Evolutionary conservation across 2,797 vertebrate genomes (phyloP).

Genomic region (Nannoperca australis): DNA sequence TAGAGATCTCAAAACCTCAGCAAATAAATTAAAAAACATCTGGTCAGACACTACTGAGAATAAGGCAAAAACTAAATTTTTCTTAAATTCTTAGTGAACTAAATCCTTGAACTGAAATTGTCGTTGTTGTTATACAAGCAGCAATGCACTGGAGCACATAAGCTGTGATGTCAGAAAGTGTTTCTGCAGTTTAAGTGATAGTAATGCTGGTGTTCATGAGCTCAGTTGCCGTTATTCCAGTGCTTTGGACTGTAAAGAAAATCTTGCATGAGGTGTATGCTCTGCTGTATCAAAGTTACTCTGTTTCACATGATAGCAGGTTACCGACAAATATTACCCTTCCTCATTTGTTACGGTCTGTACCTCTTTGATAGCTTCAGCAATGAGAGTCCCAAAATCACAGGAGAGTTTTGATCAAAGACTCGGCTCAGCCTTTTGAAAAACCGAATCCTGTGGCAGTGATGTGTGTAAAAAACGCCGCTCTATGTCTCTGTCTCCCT

Average conservation of each 20-base stretch:
- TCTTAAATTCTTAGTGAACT: neutral
- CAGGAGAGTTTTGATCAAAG: conserved; percentile 72
- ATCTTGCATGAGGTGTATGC: conserved; percentile 15
- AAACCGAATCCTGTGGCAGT: conserved; percentile 43
- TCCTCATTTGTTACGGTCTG: conserved; percentile 60
- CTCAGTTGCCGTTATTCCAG: conserved; percentile 9
- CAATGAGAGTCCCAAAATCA: conserved; percentile 66
- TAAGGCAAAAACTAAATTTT: neutral
- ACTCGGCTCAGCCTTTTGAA: conserved; percentile 57
- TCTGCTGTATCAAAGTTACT: conserved; percentile 36
- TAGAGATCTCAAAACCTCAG: neutral
- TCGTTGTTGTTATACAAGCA: neutral
- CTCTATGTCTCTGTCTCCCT: conserved; percentile 65
- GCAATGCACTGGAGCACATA: neutral
- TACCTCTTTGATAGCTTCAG: conserved; percentile 65
- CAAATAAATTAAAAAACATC: neutral
- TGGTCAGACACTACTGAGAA: neutral
- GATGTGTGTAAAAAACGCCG: conserved; percentile 59
- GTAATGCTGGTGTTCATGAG: neutral
- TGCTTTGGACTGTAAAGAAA: conserved; percentile 25
- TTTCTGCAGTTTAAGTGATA: neutral
- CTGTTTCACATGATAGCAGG: conserved; percentile 51
- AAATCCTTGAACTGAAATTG: neutral
- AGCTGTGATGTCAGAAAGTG: neutral
- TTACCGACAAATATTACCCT: conserved; percentile 61